Conservation (phyloP, 2,888 invertebrate species). For the Apoda limacodes region DNA sequence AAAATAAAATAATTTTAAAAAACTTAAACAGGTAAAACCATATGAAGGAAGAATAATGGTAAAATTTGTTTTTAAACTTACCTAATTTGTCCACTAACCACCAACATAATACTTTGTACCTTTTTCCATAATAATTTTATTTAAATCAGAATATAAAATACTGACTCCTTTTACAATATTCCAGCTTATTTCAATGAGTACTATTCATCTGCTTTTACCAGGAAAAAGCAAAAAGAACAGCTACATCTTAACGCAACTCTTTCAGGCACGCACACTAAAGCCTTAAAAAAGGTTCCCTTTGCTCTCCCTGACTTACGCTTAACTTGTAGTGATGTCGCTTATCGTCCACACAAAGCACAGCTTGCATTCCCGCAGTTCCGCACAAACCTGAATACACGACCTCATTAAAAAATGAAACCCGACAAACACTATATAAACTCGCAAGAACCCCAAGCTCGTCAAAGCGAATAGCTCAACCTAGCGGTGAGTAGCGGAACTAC, state of each 20-base stretch:
- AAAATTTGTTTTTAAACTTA: too few relatives aligned
- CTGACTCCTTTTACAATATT: too few relatives aligned
- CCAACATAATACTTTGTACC: too few relatives aligned
- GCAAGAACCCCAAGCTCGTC: conserved; percentile 45
- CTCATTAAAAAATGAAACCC: conserved; percentile 66
- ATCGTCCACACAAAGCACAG: conserved; percentile 38
- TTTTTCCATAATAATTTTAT: too few relatives aligned
- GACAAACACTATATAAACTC: conserved; percentile 42
- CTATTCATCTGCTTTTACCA: too few relatives aligned
- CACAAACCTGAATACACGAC: conserved; percentile 52
- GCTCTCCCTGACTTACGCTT: conserved; percentile 38
- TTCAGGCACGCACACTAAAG: conserved; percentile 43
- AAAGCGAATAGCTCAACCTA: conserved; percentile 59
- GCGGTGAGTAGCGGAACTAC: conserved; percentile 65
- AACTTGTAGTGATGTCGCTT: conserved; percentile 25
- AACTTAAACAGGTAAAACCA: too few relatives aligned
- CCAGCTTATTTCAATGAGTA: too few relatives aligned
- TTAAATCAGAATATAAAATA: too few relatives aligned
- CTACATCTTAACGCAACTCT: conserved; percentile 42
- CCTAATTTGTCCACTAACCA: too few relatives aligned
- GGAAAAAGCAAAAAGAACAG: too few relatives aligned
- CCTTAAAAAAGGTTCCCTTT: conserved; percentile 17
- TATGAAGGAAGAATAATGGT: too few relatives aligned
- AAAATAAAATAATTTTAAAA: too few relatives aligned
- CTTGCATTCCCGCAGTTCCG: conserved; percentile 38